Percentiles rank a stretch among this genome's conserved stretches.
Evolutionary conservation across 2,888 invertebrate genomes (phyloP).

Genomic region (Chironomus tentans): DNA sequence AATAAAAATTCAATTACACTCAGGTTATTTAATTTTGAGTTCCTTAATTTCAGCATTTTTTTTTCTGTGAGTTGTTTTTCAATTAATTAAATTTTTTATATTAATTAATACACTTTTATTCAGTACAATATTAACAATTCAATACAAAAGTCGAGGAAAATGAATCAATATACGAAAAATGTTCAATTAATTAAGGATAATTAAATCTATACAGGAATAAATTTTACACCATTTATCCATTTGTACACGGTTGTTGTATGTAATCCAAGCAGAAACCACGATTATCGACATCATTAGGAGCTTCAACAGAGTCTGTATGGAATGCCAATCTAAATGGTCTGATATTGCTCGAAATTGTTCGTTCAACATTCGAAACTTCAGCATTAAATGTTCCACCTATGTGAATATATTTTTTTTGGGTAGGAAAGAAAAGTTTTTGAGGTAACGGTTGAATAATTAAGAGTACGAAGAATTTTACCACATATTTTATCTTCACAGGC

Average conservation of each 20-base stretch:
- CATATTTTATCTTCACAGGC: slow-evolving; percentile 73
- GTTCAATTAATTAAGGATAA: neutral
- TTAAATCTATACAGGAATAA: neutral
- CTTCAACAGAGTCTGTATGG: slow-evolving; percentile 68
- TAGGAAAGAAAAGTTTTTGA: neutral
- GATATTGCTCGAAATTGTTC: slow-evolving; percentile 65
- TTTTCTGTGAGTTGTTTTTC: too few species aligned
- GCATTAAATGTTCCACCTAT: slow-evolving; percentile 65
- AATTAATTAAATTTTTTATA: too few species aligned
- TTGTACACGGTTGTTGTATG: slow-evolving; percentile 77
- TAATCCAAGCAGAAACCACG: slow-evolving; percentile 76
- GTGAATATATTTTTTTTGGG: neutral
- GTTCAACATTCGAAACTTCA: slow-evolving; percentile 58
- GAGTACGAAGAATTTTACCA: neutral
- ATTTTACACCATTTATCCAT: slow-evolving; percentile 34
- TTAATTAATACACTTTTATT: too few species aligned
- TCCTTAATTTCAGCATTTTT: too few species aligned
- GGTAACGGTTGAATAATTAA: neutral
- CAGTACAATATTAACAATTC: too few species aligned
- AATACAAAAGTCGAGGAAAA: neutral
- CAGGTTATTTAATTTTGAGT: too few species aligned
- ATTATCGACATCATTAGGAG: slow-evolving; percentile 64
- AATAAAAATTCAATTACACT: too few species aligned
- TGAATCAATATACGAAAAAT: neutral
- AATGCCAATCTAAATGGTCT: slow-evolving; percentile 71